Conservation (phyloP, 2,888 invertebrate genomes). For the Agelastica alni region DNA sequence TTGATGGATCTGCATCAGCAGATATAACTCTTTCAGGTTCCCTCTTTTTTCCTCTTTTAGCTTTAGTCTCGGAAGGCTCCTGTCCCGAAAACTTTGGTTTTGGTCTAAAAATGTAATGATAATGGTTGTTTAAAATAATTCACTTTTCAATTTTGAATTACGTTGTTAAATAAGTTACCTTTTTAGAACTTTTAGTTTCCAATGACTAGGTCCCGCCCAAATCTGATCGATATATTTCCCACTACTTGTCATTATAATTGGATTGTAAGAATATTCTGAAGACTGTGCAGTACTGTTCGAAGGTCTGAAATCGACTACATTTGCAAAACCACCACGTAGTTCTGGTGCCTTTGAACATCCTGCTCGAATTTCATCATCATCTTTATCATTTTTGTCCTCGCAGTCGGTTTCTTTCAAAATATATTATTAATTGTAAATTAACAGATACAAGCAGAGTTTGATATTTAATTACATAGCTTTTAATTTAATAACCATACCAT, state of each 20-base stretch:
- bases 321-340: constrained; percentile 1
- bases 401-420: constrained; percentile 5
- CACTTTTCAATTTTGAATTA: neutral
- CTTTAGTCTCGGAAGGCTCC: neutral
- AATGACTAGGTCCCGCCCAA: constrained; percentile 85
- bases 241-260: constrained; percentile 55
- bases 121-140: neutral
- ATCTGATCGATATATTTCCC: constrained; percentile 51
- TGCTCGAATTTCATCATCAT: neutral
- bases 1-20: constrained; percentile 8
- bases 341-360: neutral
- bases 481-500: too few relatives aligned
- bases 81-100: constrained; percentile 21
- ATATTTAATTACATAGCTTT: too few relatives aligned
- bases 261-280: constrained; percentile 73
- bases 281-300: constrained; percentile 54
- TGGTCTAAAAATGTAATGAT: neutral
- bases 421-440: neutral
- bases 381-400: constrained; percentile 7
- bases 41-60: constrained; percentile 32
- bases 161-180: constrained; percentile 7
- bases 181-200: constrained; percentile 67
- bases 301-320: constrained; percentile 31
- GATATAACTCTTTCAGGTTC: constrained; percentile 32
- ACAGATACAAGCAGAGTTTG: too few relatives aligned